Percentiles rank a stretch among this genome's conserved stretches.
Conservation (phyloP, 2,113 vertebrate species). For the Vimba vimba region DNA sequence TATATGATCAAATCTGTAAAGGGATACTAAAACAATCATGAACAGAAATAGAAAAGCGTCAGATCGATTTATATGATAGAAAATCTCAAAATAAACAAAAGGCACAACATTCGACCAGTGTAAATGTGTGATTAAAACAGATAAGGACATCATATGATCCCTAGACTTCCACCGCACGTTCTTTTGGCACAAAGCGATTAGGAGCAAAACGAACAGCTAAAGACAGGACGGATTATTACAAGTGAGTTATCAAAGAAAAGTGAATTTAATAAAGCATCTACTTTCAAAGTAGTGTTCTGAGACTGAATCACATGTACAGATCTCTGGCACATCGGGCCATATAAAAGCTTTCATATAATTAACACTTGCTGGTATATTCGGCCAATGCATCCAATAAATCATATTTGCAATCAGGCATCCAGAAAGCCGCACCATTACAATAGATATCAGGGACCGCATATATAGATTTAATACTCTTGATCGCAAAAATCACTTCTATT, state of each 20-base stretch:
- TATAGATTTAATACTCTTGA: not conserved
- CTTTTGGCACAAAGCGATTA: constrained; percentile 41
- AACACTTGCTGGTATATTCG: constrained; percentile 22
- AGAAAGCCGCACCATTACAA: not conserved
- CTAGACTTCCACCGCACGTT: constrained; percentile 18
- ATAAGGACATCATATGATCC: not conserved
- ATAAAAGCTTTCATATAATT: constrained; percentile 24
- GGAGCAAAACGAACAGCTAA: not conserved
- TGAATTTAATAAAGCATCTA: constrained; percentile 32
- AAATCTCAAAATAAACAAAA: constrained; percentile 28
- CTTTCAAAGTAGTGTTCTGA: constrained; percentile 35
- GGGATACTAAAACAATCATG: constrained; percentile 35
- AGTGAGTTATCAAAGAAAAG: constrained; percentile 38
- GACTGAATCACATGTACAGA: not conserved
- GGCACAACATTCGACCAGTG: constrained; percentile 45
- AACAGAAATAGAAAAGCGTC: constrained; percentile 10
- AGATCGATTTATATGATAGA: constrained; percentile 14
- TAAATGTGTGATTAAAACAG: constrained; percentile 40
- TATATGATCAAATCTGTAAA: constrained; percentile 36
- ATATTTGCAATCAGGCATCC: not conserved
- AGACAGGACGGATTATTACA: constrained; percentile 29
- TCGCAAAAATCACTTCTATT: not conserved
- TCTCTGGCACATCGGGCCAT: constrained; percentile 12
- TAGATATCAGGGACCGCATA: not conserved
- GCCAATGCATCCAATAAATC: not conserved